Evolutionary conservation across 2,113 vertebrate species (phyloP), one percentile per base, ranked within the genome.

Genomic region (Nerophis lumbriciformis): DNA sequence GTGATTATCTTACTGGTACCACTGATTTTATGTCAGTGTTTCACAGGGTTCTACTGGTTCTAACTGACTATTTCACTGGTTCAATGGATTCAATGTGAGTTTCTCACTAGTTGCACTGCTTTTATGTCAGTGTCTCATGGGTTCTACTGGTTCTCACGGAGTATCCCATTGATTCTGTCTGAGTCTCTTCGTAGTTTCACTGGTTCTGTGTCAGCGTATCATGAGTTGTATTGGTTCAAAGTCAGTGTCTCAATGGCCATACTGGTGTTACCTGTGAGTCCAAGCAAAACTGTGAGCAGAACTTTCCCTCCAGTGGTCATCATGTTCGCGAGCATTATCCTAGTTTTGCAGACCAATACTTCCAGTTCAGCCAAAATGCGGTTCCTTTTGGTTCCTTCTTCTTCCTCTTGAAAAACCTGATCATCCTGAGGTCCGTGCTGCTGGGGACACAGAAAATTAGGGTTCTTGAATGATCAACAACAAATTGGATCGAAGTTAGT

Each of bases 241-340:
- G 51, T 53, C 21, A 5, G 21, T 6, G 21, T 12, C 19, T 12
- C 28, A 28, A 28, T 28, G 28, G 28, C 28, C 28, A 28, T 35
- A 1, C 2, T 6, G 10, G 21, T 9, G 2, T 60, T 61, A 83
- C 81, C 81, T 66, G 81, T 75, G 10, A 93, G 87, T 65, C 94
- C 95, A 77, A 98, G 90, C 75, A 97, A 86, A 79, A 92, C 89
- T 1, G 93, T 96, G 73, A 97, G 90, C 62, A 98, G 92, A 64
- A 95, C 90, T 86, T 93, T 95, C 63, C 94, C 94, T 61, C 94
- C 94, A 0, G 92, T 94, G 21, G 91, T 91, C 58, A 93, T 94
- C 84, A 95, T 91, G 78, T 92, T 88, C 75, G 93, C 94, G 77
- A 96, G 83, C 73, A 94, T 91, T 69, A 93, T 89, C 68, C 94